Evolutionary conservation across 1,140 invertebrate species (phyloP).

Genomic region (Steinernema feltiae): DNA sequence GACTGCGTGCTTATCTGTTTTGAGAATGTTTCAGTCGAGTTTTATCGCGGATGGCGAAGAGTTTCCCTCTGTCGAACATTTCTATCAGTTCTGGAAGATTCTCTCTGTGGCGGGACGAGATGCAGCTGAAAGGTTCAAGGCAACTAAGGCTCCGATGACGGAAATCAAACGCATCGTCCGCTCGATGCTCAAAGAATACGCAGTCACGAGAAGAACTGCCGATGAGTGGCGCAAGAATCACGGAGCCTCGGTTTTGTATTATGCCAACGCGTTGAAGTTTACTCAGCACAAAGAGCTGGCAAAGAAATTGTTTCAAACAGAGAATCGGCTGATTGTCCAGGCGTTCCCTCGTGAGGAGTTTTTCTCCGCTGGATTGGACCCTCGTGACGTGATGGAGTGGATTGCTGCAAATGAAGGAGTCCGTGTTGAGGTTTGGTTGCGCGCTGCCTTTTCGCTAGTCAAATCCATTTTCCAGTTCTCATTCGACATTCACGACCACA

Average conservation of each 20-base stretch:
- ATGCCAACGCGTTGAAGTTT: conserved; percentile 5
- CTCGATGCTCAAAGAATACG: not conserved
- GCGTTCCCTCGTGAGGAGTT: not conserved
- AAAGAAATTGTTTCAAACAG: not conserved
- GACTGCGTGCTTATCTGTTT: too few relatives aligned
- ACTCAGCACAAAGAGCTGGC: not conserved
- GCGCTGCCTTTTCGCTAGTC: too few relatives aligned
- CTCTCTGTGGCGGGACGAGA: not conserved
- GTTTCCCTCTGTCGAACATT: not conserved
- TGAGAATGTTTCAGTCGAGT: not conserved
- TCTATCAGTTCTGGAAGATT: not conserved
- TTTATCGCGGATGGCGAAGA: not conserved
- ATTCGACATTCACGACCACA: not conserved
- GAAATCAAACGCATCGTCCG: not conserved
- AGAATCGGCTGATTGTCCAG: not conserved
- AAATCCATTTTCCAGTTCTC: not conserved
- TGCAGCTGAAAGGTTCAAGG: not conserved
- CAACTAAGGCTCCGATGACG: not conserved
- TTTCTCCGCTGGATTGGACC: not conserved
- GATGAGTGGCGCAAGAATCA: not conserved
- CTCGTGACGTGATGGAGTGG: not conserved
- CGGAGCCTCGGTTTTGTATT: not conserved
- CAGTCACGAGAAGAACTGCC: not conserved
- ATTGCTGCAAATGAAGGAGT: not conserved
- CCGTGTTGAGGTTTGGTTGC: not conserved